phyloP scores from a whole-genome alignment of 2,113 vertebrate species.

The Phoxinus phoxinus region DNA sequence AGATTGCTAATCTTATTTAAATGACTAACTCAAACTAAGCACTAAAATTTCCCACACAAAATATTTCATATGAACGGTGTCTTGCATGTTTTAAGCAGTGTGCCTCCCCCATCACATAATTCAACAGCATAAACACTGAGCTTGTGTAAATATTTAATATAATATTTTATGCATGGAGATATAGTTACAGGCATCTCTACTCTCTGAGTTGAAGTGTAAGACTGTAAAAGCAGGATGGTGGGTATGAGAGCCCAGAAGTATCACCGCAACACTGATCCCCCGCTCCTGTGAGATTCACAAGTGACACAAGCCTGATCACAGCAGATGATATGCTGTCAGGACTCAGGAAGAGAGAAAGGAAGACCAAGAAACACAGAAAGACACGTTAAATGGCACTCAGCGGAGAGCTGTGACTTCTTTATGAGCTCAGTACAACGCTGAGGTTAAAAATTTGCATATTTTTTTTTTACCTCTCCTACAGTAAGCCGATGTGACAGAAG shows the following conservation, averaged over 20 bases:
- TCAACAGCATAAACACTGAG: constrained; percentile 50
- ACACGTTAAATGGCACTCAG: constrained; percentile 6
- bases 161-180: constrained; percentile 69
- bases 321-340: constrained; percentile 2
- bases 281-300: constrained; percentile 21
- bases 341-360: constrained; percentile 11
- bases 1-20: neutral
- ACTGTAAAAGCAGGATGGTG: constrained; percentile 50
- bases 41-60: neutral
- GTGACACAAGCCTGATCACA: neutral
- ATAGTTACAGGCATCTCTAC: constrained; percentile 51
- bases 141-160: constrained; percentile 66
- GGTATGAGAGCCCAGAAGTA: neutral
- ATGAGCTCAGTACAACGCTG: neutral
- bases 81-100: neutral
- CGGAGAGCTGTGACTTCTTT: neutral
- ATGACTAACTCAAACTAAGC: neutral
- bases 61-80: constrained; percentile 37
- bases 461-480: neutral
- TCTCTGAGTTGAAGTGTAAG: constrained; percentile 66
- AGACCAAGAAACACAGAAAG: neutral
- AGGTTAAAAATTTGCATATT: neutral
- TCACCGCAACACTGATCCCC: neutral
- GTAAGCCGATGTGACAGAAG: neutral
- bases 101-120: constrained; percentile 45